phyloP scores from a whole-genome alignment of 2,797 vertebrate species.

The Fistularia commersonii region DNA sequence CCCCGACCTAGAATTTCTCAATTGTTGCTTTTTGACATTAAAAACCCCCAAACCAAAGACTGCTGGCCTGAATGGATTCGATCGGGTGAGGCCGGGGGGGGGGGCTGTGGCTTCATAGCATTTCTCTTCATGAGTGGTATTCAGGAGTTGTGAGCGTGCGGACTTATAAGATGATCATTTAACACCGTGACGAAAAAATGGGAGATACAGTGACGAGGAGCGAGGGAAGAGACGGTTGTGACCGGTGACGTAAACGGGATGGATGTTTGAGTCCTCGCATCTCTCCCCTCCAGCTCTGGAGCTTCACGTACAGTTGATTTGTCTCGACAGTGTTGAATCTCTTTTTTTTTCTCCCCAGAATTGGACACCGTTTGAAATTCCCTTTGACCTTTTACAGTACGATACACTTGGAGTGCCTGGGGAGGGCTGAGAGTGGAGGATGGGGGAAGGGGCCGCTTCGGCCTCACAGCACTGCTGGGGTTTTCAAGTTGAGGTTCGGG shows the following conservation, averaged over 20 bases:
- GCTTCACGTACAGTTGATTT: constrained; percentile 71
- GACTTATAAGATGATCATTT: constrained; percentile 82
- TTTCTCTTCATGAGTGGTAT: constrained; percentile 34
- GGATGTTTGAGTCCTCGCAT: constrained; percentile 72
- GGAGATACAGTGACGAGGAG: constrained; percentile 30
- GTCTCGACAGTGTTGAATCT: constrained; percentile 75
- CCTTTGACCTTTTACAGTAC: constrained; percentile 97
- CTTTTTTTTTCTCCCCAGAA: constrained; percentile 49
- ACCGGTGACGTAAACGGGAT: constrained; percentile 42
- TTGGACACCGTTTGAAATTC: constrained; percentile 85
- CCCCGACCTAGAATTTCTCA: constrained; percentile 17
- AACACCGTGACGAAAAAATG: constrained; percentile 36
- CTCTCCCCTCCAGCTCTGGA: constrained; percentile 72
- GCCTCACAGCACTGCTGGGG: constrained; percentile 82
- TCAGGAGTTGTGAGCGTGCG: constrained; percentile 52
- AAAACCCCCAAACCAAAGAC: no score
- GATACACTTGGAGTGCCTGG: constrained; percentile 92
- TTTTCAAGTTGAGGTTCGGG: constrained; percentile 70
- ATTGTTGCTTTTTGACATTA: constrained; percentile 36
- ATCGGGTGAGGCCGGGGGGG: constrained; percentile 23
- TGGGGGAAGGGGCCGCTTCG: constrained; percentile 61
- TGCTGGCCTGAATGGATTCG: no score
- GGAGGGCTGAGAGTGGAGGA: constrained; percentile 84
- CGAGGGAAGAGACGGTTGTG: constrained; percentile 28
- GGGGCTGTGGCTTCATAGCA: constrained; percentile 27